Percentiles rank a stretch among this genome's conserved stretches.
phyloP scores from a whole-genome alignment of 1,140 invertebrate genomes.

The Trachelipus rathkii region DNA sequence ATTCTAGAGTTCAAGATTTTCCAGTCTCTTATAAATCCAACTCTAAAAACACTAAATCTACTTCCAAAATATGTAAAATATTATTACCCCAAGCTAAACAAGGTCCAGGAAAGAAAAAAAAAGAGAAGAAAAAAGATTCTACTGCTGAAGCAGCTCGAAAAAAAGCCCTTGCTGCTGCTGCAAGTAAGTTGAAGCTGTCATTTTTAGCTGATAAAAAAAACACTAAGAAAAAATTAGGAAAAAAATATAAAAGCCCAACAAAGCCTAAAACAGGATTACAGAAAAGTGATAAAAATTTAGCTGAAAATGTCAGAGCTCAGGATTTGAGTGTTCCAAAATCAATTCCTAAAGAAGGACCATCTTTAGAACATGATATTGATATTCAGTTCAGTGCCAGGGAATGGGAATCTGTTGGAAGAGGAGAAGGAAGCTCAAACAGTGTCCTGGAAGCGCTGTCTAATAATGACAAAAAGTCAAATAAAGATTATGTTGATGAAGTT shows the following conservation, averaged over 20 bases:
- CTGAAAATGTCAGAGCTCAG: slow-evolving; percentile 28
- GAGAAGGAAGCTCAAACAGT: slow-evolving; percentile 29
- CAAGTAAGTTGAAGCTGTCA: slow-evolving; percentile 37
- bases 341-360: slow-evolving; percentile 18
- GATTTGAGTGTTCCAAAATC: slow-evolving; percentile 27
- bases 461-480: background rate
- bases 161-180: slow-evolving; percentile 42
- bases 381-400: slow-evolving; percentile 39
- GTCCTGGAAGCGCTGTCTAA: slow-evolving; percentile 23
- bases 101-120: slow-evolving; percentile 12
- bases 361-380: slow-evolving; percentile 38
- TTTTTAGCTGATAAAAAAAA: slow-evolving; percentile 42
- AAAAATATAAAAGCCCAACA: background rate
- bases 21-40: background rate
- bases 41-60: too few species aligned
- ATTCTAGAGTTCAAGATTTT: background rate
- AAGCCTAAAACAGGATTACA: slow-evolving; percentile 18
- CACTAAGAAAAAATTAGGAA: slow-evolving; percentile 16
- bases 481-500: background rate
- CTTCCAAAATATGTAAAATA: too few species aligned
- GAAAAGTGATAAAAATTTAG: slow-evolving; percentile 3
- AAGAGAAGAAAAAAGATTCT: slow-evolving; percentile 30
- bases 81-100: too few species aligned
- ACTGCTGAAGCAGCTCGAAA: slow-evolving; percentile 40
- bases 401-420: slow-evolving; percentile 36